phyloP scores from a whole-genome alignment of 2,113 vertebrate genomes.

The Sapajus apella region DNA sequence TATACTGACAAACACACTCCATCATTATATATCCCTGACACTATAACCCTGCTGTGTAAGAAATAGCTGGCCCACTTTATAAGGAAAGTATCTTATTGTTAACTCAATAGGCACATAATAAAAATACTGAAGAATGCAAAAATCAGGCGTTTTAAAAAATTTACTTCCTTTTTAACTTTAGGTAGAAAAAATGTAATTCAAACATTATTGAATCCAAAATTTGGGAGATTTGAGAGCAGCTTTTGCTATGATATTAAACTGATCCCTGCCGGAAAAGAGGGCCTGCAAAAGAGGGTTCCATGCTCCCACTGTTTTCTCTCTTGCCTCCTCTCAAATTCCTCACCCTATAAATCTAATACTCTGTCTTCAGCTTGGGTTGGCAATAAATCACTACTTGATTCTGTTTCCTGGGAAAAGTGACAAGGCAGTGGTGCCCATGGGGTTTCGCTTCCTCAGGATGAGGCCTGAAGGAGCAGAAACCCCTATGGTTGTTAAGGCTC shows the following conservation, averaged over 20 bases:
- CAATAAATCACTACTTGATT: neutral
- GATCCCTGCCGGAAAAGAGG: neutral
- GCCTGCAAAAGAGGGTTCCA: neutral
- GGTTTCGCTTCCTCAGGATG: neutral
- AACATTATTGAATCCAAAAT: neutral
- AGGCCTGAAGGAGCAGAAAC: neutral
- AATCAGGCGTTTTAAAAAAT: neutral
- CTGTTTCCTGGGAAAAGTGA: neutral
- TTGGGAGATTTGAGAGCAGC: neutral
- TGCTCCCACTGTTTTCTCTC: neutral
- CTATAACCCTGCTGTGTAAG: neutral
- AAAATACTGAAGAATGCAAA: neutral
- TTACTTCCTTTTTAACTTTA: neutral
- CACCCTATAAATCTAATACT: neutral
- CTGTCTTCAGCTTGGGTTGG: neutral
- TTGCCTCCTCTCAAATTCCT: neutral
- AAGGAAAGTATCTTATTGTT: neutral
- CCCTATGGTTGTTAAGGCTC: neutral
- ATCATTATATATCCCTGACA: neutral
- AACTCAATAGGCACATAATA: neutral
- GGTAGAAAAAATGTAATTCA: neutral
- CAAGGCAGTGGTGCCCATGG: neutral
- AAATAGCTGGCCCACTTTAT: neutral
- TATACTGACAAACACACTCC: fast-evolving
- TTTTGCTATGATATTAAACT: neutral